Conservation (phyloP, 2,113 vertebrate genomes). For the Oxygymnocypris stewartii region DNA sequence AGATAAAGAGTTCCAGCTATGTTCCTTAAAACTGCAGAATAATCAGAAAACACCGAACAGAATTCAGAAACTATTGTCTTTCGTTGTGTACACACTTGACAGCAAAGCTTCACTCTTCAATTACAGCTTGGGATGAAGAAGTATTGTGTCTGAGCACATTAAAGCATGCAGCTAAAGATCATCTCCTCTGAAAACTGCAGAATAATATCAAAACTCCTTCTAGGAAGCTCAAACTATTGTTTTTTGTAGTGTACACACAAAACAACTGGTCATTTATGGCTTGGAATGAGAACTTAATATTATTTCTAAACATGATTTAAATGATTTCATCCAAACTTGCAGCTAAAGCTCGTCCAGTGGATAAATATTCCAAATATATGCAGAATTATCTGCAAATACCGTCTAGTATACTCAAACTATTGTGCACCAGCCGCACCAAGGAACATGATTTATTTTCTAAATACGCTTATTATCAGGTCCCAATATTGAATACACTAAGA, state of each 20-base stretch:
- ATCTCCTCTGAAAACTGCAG: neutral
- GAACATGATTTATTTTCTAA: no score
- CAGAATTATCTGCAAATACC: no score
- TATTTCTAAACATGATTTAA: neutral
- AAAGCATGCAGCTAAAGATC: neutral
- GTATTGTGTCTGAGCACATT: neutral
- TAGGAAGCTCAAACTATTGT: neutral
- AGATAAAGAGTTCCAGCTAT: neutral
- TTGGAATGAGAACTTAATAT: neutral
- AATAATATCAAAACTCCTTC: no score
- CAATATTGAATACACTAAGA: no score
- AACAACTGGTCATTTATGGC: no score
- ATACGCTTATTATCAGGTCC: no score
- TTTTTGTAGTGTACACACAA: neutral
- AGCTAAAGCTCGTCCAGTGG: neutral
- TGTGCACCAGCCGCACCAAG: no score
- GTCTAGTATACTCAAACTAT: no score
- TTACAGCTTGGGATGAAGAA: neutral
- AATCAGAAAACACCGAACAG: neutral
- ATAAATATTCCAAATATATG: no score
- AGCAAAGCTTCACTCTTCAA: no score
- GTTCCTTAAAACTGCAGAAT: neutral
- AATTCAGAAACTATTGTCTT: neutral
- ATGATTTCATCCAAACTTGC: neutral
- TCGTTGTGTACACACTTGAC: neutral